Evolutionary conservation across 64 coral and sea anemone species (phyloP).

Genomic region (Hydrozoanthus tunicans): DNA sequence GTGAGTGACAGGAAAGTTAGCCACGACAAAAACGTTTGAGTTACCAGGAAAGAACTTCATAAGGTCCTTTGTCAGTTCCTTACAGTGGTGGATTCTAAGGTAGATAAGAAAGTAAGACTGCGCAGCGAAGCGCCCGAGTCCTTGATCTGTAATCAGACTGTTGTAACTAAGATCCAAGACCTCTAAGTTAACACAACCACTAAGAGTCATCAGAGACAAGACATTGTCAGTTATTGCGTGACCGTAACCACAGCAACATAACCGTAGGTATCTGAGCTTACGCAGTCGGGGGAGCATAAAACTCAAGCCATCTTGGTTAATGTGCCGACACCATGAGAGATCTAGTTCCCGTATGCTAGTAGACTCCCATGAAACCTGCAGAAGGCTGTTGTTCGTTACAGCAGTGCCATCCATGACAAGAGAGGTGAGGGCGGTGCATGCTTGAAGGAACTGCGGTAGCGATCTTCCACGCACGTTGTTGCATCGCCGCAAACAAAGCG

Average conservation of each 20-base stretch:
- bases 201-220: slow-evolving; percentile 49
- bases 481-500: slow-evolving; percentile 76
- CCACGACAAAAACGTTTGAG: slow-evolving; percentile 79
- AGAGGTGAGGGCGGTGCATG: slow-evolving; percentile 54
- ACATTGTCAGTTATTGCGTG: slow-evolving; percentile 90
- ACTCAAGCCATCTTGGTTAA: slow-evolving; percentile 67
- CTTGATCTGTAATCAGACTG: slow-evolving; percentile 57
- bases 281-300: slow-evolving; percentile 63
- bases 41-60: slow-evolving; percentile 75
- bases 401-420: slow-evolving; percentile 79
- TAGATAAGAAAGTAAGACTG: slow-evolving; percentile 53
- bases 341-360: slow-evolving; percentile 75
- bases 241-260: slow-evolving; percentile 93
- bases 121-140: slow-evolving; percentile 36
- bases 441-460: slow-evolving; percentile 57
- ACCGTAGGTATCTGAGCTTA: slow-evolving; percentile 71
- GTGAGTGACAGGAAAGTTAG: slow-evolving; percentile 77
- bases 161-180: slow-evolving; percentile 93
- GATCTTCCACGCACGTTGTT: slow-evolving; percentile 70
- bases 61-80: slow-evolving; percentile 61
- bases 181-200: slow-evolving; percentile 44
- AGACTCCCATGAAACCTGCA: slow-evolving; percentile 58
- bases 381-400: slow-evolving; percentile 56
- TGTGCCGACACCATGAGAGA: slow-evolving; percentile 82
- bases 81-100: slow-evolving; percentile 85